Base-by-base conservation (phyloP, 2,113 vertebrate species). In the Crotophaga sulcirostris region DNA sequence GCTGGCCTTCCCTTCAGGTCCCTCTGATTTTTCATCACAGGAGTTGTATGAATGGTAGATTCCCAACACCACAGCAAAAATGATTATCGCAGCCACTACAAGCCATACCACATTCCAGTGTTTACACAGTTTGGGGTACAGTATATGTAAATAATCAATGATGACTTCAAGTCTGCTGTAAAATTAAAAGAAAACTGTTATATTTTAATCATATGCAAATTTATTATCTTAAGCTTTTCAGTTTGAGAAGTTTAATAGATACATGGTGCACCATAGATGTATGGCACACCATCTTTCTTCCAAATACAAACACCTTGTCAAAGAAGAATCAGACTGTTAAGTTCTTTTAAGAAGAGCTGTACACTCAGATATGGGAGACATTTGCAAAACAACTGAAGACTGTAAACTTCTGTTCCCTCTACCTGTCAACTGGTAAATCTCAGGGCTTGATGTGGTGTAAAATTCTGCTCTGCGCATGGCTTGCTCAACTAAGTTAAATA, bases 131-230 rank as follows among this genome's bases (percentile, higher is more conserved):
- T 98, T 98, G 92, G 98, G 98, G 84, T 98, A 98, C 90, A 98
- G 94, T 97, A 98, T 97, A 93, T 98, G 97, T 95, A 98, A 89
- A 93, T 98, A 98, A 76, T 97, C 98, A 79, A 98, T 68, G 94
- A 98, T 51, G 87, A 98, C 98, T 97, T 98, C 98, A 97, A 98
- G 94, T 98, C 98, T 98, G 97, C 98, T 98, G 98, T 92, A 96
- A 98, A 97, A 95, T 78, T 44, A 89, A 97, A 97, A 97, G 58
- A 29, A 93, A 76, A 58, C 24, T 47, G 44, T 97, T 52, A 90
- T 3, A 69, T 60, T 74, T 86, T 69, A 79, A 89, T 86, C 36
- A 54, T 36, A 58, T 40, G 29, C 24, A 78, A 49, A 67, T 52
- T 23, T 36, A 80, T 78, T 47, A 74, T 62, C 23, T 90, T 81